Conservation (phyloP, 2,888 invertebrate genomes). For the Choreutis nemorana region DNA sequence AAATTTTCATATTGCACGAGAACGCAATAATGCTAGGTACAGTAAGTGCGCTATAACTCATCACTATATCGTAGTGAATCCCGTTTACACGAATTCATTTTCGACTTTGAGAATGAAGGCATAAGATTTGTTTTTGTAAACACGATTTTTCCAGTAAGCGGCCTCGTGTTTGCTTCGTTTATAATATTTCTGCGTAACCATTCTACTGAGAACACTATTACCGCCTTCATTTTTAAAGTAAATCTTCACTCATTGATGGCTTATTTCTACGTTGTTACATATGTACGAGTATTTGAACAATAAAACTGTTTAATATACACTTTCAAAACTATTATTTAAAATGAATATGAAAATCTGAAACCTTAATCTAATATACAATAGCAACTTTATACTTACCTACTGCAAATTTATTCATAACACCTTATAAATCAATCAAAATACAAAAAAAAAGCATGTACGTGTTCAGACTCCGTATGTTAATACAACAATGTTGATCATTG, state of each 20-base stretch:
- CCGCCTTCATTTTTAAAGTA: background rate
- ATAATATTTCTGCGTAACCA: constrained; percentile 26
- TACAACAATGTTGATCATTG: too few relatives aligned
- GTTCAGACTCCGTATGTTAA: too few relatives aligned
- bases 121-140: too few relatives aligned
- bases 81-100: too few relatives aligned
- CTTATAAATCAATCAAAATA: too few relatives aligned
- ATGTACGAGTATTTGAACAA: background rate
- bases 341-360: background rate
- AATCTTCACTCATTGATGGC: background rate
- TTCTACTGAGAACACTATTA: constrained; percentile 14
- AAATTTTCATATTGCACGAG: constrained; percentile 62
- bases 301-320: constrained; percentile 1
- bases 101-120: too few relatives aligned
- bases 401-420: too few relatives aligned
- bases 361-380: too few relatives aligned
- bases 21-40: constrained; percentile 55
- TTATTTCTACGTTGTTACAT: constrained; percentile 1
- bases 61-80: too few relatives aligned
- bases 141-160: too few relatives aligned
- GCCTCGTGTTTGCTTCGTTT: constrained; percentile 37
- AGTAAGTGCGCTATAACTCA: constrained; percentile 55
- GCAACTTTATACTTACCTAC: too few relatives aligned
- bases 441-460: too few relatives aligned
- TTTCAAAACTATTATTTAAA: background rate